These are phyloP conservation scores for Carcinoscorpius rotundicauda DNA, from an alignment of 1,140 invertebrate genomes.

Conservation along the genomic window DNA sequence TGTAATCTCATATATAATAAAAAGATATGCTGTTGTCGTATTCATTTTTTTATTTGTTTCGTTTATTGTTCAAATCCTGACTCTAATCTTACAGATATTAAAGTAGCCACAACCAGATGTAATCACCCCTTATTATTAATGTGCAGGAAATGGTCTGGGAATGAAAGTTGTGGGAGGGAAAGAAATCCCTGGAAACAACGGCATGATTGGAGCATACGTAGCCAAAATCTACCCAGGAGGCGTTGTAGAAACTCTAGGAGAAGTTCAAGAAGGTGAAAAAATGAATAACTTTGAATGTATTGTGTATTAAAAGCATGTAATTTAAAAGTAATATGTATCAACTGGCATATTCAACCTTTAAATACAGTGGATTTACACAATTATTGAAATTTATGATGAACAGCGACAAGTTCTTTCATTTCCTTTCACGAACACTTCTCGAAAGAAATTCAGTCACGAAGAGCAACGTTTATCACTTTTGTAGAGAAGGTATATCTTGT, in stretches of 20 bases:
- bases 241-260: constrained; percentile 43
- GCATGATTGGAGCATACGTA: constrained; percentile 45
- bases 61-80: no score
- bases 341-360: no score
- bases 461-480: background rate
- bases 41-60: no score
- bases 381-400: background rate
- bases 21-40: no score
- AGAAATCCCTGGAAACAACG: constrained; percentile 38
- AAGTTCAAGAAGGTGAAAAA: constrained; percentile 44
- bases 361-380: background rate
- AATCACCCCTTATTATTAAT: no score
- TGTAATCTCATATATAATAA: no score
- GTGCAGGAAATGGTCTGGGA: constrained; percentile 39
- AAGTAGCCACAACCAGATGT: no score
- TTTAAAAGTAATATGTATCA: no score
- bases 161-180: constrained; percentile 50
- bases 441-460: background rate
- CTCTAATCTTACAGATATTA: no score
- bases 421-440: background rate
- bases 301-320: no score
- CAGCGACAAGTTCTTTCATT: background rate
- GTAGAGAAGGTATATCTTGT: background rate
- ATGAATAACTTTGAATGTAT: constrained; percentile 8
- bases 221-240: constrained; percentile 43